Percentiles rank a stretch among this genome's conserved stretches.
phyloP scores from a whole-genome alignment of 2,113 vertebrate species.

The human region DNA sequence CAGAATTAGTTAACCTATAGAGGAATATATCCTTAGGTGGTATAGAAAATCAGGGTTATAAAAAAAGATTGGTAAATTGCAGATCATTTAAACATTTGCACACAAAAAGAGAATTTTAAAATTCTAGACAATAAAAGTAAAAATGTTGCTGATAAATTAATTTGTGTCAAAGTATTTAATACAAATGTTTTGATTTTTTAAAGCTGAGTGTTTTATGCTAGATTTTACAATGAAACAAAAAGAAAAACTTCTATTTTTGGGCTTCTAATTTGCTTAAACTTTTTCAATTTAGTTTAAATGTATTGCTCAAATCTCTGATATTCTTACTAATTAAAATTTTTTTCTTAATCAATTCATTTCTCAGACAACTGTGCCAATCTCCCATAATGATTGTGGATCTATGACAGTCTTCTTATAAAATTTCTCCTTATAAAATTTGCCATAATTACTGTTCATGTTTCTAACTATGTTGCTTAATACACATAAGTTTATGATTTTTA shows the following conservation, averaged over 20 bases:
- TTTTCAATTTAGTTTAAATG: background rate
- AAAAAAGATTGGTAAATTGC: background rate
- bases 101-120: background rate
- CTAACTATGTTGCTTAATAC: background rate
- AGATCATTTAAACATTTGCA: slow-evolving; percentile 28
- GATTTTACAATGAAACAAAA: background rate
- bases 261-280: slow-evolving; percentile 3
- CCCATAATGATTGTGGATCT: background rate
- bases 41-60: background rate
- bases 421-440: background rate
- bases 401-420: background rate
- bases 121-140: background rate
- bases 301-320: slow-evolving; percentile 15
- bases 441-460: background rate
- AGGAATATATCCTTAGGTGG: slow-evolving; percentile 16
- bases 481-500: background rate
- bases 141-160: background rate
- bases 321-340: background rate
- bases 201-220: background rate
- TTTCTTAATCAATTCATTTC: slow-evolving; percentile 25
- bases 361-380: background rate
- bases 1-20: background rate
- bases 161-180: background rate
- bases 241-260: background rate
- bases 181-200: background rate